Percentiles rank a stretch among this genome's conserved stretches.
phyloP scores from a whole-genome alignment of 2,113 vertebrate genomes.

The Malurus alboscapulatus region DNA sequence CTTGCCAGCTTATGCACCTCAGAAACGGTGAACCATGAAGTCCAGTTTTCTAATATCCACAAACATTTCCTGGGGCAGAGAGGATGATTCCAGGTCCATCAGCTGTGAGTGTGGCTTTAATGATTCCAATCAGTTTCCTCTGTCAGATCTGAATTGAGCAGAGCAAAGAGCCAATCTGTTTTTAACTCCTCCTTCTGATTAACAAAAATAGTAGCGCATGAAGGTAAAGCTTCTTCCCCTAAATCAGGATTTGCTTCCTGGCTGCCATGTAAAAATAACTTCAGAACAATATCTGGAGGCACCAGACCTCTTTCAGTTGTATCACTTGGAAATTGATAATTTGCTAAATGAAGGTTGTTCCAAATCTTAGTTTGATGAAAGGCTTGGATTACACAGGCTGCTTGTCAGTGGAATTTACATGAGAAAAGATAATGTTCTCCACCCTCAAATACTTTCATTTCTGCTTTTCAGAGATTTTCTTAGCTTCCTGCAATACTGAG shows the following conservation, averaged over 20 bases:
- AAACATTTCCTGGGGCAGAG: neutral
- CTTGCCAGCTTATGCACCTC: neutral
- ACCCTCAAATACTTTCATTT: neutral
- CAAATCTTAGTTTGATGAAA: neutral
- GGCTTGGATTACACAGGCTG: neutral
- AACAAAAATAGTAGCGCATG: fast-evolving
- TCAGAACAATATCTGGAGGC: neutral
- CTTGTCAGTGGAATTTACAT: neutral
- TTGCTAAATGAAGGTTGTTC: neutral
- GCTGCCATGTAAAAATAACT: neutral
- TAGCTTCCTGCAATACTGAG: neutral
- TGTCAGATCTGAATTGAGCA: neutral
- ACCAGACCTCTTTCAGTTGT: neutral
- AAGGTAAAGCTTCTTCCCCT: neutral
- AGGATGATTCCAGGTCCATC: neutral
- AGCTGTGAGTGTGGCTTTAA: neutral
- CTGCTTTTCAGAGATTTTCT: constrained; percentile 21
- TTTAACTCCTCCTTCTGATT: neutral
- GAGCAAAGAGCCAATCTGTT: neutral
- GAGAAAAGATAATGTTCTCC: neutral
- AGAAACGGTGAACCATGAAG: neutral
- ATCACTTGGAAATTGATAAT: neutral
- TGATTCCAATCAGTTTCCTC: neutral
- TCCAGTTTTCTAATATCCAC: neutral
- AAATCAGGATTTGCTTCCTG: neutral